Percentiles rank a stretch among this genome's conserved stretches.
phyloP scores from a whole-genome alignment of 2,888 invertebrate species.

The Ennomos erosarius region DNA sequence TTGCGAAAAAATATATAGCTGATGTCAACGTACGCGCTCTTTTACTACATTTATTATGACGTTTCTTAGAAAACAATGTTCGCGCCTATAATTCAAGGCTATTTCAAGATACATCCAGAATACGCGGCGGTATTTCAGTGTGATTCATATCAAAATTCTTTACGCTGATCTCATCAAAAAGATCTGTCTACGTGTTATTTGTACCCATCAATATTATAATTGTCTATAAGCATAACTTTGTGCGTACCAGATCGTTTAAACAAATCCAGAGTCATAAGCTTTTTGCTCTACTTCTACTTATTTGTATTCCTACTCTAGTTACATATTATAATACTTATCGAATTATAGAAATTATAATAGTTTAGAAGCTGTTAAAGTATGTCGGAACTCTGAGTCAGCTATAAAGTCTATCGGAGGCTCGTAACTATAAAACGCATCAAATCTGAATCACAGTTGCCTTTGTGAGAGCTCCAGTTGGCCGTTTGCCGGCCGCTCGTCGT shows the following conservation, averaged over 20 bases:
- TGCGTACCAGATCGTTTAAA: conserved; percentile 27
- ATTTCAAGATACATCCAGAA: conserved; percentile 35
- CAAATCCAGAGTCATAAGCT: conserved; percentile 20
- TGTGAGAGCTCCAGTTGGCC: conserved; percentile 64
- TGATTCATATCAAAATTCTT: conserved; percentile 37
- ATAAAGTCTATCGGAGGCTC: conserved; percentile 67
- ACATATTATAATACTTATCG: conserved; percentile 44
- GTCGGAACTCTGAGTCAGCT: conserved; percentile 58
- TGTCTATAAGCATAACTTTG: conserved; percentile 22
- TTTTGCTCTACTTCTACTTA: conserved; percentile 17
- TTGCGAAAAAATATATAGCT: conserved; percentile 71
- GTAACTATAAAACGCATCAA: conserved; percentile 74
- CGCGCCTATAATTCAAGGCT: conserved; percentile 48
- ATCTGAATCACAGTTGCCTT: conserved; percentile 72
- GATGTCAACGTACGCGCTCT: conserved; percentile 73
- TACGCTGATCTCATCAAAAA: conserved; percentile 40
- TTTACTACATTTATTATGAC: conserved; percentile 59
- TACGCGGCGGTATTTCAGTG: conserved; percentile 32
- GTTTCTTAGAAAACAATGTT: conserved; percentile 55
- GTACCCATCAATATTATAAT: conserved; percentile 37
- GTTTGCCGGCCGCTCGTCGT: conserved; percentile 57
- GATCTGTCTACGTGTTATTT: conserved; percentile 39
- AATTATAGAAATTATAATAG: conserved; percentile 48
- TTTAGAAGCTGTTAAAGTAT: conserved; percentile 52
- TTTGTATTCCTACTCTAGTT: conserved; percentile 23